Evolutionary conservation across 1,140 invertebrate genomes (phyloP), one percentile per base, ranked within the genome.

Genomic region (Anadara kagoshimensis): DNA sequence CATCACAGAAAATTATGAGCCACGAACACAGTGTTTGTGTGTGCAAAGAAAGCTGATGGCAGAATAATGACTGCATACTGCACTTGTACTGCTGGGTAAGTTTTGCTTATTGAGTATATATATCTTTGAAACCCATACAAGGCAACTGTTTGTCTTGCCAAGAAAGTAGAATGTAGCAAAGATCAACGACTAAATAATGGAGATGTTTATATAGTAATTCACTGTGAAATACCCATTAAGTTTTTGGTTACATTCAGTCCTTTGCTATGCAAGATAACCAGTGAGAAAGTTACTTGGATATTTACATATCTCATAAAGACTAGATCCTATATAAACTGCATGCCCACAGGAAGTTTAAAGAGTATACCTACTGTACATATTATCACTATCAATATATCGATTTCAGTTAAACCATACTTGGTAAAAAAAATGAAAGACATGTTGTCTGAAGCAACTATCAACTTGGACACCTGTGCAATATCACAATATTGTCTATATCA

Each of bases 71-170:
- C 29, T 54, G 69, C 69, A n/a, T 64, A 45, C 61, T 71, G 69
- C 24, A 49, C 69, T n/a, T 71, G 59, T 29, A 64, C 69, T 12
- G 47, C 68, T 53, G 68, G 68, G 58, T 70, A 54, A 41, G 47
- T 36, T 36, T 36, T 36, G 2, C 29, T 41, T 26, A 16, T n/a
- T 11, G 43, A 10, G 43, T 12, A 59, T 41, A 58, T 41, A 5
- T 59, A 29, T 58, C 16, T 22, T 11, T 59, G 57, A 59, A 36
- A 36, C 29, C n/a, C 29, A n/a, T 59, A 41, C 29, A 59, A 59
- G 26, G 12, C 43, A 41, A 41, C 36, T n/a, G 18, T 20, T 18
- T 59, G 36, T 36, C 18, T 59, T 24, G 43, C 43, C 10, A 4
- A 10, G 11, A n/a, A 29, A 36, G 41, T n/a, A 58, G 26, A 16